Evolutionary conservation across 1,140 invertebrate genomes (phyloP).

Genomic region (Drosophila cardini): DNA sequence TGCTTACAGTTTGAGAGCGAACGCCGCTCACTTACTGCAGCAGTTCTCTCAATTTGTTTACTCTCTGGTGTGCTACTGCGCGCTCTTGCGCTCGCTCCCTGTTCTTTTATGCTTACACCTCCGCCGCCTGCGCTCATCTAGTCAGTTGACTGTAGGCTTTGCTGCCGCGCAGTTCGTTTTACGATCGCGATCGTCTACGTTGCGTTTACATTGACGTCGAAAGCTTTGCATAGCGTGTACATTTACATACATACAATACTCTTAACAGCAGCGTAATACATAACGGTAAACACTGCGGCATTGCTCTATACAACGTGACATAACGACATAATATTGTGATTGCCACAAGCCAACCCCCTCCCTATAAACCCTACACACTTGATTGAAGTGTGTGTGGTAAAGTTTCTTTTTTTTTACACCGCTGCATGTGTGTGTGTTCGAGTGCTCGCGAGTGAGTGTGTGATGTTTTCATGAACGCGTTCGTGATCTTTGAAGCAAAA

Average conservation of each 20-base stretch:
- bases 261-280: background rate
- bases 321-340: constrained; percentile 76
- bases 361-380: background rate
- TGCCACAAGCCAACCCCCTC: constrained; percentile 16
- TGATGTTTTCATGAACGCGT: constrained; percentile 78
- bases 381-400: constrained; percentile 40
- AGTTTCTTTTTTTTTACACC: constrained; percentile 44
- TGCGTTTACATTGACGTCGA: constrained; percentile 28
- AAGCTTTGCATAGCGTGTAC: constrained; percentile 44
- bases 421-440: constrained; percentile 16
- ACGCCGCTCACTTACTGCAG: background rate
- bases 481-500: constrained; percentile 83
- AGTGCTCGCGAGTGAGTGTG: constrained; percentile 28
- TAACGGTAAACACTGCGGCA: constrained; percentile 37
- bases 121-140: constrained; percentile 37
- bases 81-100: constrained; percentile 28
- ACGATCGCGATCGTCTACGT: constrained; percentile 44
- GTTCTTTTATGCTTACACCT: constrained; percentile 10
- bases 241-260: constrained; percentile 37
- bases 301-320: constrained; percentile 59
- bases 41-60: background rate
- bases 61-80: constrained; percentile 3
- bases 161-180: constrained; percentile 62
- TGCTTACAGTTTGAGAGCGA: constrained; percentile 56
- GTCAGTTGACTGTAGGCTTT: constrained; percentile 67